Base-by-base conservation (phyloP, 2,888 invertebrate genomes). In the Dryobotodes eremita region DNA sequence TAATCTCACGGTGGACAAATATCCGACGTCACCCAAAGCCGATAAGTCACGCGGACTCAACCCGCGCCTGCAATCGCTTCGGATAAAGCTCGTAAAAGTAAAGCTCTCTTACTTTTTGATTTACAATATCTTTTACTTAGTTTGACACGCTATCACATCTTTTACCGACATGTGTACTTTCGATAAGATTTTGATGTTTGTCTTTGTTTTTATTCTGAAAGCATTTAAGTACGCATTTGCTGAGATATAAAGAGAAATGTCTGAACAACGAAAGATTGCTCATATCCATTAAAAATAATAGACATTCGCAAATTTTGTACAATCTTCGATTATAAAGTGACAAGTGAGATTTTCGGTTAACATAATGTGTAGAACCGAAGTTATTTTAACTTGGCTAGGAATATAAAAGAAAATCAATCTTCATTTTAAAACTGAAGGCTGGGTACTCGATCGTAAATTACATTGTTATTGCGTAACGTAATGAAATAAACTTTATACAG, bases 21-120 rank as follows among this genome's bases (percentile, higher is more conserved):
- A 92, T 92, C 91, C 86, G 92, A 93, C 92, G 90, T 86, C 85
- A 85, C 84, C 85, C 73, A 90, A 91, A 89, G 89, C 91, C 89
- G 90, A 91, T 89, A 89, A 84, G 87, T 81, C 83, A 84, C 79
- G 82, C 82, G 80, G 75, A 59, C 71, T 71, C 61, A n/a, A 48
- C 59, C 36, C 62, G 75, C 71, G 76, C 74, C 71, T 81, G 84
- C 79, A 77, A 80, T 73, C 57, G 74, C 80, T 61, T 70, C 71
- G 53, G 82, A 81, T 85, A 82, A 74, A 84, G 81, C 76, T 77
- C 75, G 73, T 88, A 78, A 86, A 79, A 75, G 26, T 65, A 81
- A 85, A 87, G 75, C 85, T 81, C 70, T 79, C 79, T 78, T 73
- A 82, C 77, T 78, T 88, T 82, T 77, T 78, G 70, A 73, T 83